Evolutionary conservation across 2,113 vertebrate genomes (phyloP), one percentile per base, ranked within the genome.

Genomic region (Pelvicachromis taeniatus): DNA sequence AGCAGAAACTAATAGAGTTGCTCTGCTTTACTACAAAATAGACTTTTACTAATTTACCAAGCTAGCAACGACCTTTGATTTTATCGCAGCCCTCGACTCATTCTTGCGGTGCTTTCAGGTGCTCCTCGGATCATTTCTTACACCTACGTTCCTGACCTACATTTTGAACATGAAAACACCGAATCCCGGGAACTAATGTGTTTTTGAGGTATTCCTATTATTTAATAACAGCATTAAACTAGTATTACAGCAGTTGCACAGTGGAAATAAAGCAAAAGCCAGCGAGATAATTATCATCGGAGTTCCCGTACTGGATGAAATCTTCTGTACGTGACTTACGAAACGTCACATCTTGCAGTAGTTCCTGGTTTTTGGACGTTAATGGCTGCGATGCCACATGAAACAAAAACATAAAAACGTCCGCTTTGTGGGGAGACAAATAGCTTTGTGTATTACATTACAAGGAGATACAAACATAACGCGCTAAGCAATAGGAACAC

Each of bases 321-420:
- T 50, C 3, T 75, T n/a, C 26, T 33, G 45, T 52, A 52, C 45
- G 45, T 75, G 4, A 75, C 0, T 45, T 7, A 1, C 3, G 10
- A 23, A 89, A 89, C 78, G 86, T 52, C 63, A 35, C 90, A 78
- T 42, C 2, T 13, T 2, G 3, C 2, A 48, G 29, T 68, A 2
- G 2, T 89, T 87, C 79, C 83, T 73, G 83, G 31, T 89, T 2
- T 21, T 12, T 3, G 23, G 19, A 7, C 3, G 7, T 3, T 14
- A 35, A 35, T 31, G 68, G 68, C 68, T n/a, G 70, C 26, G 16
- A n/a, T 31, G 26, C 29, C 16, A 2, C 45, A 19, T 31, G 26
- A 50, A 14, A 19, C 68, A 21, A 1, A 63, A 38, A 38, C 6
- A 38, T 38, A 70, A 12, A 10, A 3, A 8, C 40, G 3, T 63